These are phyloP conservation scores for Ophonus ardosiacus DNA, from an alignment of 2,888 invertebrate species.

Conservation along the genomic window DNA sequence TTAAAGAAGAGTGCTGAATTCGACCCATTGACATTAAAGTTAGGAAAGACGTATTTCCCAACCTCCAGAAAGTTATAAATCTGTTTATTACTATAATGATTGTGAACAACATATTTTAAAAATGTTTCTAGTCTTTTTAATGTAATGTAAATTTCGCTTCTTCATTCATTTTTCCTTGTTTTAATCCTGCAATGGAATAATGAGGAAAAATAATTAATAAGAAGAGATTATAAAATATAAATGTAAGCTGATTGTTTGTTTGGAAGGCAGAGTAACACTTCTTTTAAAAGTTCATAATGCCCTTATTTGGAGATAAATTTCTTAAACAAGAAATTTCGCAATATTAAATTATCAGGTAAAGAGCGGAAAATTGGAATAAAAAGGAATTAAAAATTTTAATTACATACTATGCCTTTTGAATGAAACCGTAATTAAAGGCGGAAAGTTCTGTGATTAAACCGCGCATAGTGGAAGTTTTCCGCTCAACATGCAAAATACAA, in stretches of 20 bases:
- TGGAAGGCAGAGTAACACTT: not conserved
- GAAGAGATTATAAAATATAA: not conserved
- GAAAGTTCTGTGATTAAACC: slow-evolving; percentile 46
- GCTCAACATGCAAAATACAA: slow-evolving; percentile 55
- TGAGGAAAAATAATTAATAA: not conserved
- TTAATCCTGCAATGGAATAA: not conserved
- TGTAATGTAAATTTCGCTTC: not conserved
- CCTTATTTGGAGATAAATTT: not conserved
- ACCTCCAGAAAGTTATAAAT: too few species aligned
- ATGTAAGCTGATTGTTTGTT: not conserved
- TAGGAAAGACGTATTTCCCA: too few species aligned
- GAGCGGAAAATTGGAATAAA: not conserved
- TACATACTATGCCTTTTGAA: not conserved
- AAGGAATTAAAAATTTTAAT: slow-evolving; percentile 6
- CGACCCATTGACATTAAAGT: too few species aligned
- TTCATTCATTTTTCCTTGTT: too few species aligned
- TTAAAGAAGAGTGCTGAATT: too few species aligned
- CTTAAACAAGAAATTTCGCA: not conserved
- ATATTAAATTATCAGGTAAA: not conserved
- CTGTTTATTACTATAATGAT: too few species aligned
- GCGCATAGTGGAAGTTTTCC: slow-evolving; percentile 44
- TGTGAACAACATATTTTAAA: too few species aligned
- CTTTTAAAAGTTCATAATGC: not conserved
- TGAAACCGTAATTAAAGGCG: slow-evolving; percentile 34
- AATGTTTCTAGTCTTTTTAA: too few species aligned